A percentile compares a stretch with the other conserved stretches of the same genome.
Conservation (phyloP, 2,888 invertebrate species). For the Galerucella nymphaeae region DNA sequence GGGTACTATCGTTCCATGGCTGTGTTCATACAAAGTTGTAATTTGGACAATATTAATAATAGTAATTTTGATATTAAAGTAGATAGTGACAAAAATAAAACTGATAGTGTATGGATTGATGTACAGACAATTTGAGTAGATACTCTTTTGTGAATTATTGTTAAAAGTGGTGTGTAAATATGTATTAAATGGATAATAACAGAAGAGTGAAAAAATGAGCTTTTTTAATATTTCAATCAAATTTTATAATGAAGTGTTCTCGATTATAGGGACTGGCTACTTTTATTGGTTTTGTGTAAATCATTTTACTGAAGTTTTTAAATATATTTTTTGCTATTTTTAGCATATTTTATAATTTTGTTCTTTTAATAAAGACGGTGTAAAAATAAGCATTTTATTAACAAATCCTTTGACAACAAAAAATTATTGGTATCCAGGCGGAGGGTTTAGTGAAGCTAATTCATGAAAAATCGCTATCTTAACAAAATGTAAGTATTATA, state of each 20-base stretch:
- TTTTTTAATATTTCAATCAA: background rate
- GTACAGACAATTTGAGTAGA: slow-evolving; percentile 46
- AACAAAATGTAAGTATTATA: too few species aligned
- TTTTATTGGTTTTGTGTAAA: too few species aligned
- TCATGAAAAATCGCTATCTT: too few species aligned
- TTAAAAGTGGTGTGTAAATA: slow-evolving; percentile 1
- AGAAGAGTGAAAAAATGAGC: background rate
- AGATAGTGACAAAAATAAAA: slow-evolving; percentile 45
- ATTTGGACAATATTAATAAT: slow-evolving; percentile 47
- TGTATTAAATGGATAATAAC: slow-evolving; percentile 4
- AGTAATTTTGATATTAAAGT: slow-evolving; percentile 49
- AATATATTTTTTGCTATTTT: slow-evolving; percentile 3
- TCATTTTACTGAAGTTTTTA: background rate
- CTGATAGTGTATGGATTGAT: slow-evolving; percentile 51
- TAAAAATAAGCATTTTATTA: background rate
- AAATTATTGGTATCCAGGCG: background rate
- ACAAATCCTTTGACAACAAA: background rate
- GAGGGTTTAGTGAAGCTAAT: too few species aligned
- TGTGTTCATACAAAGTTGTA: slow-evolving; percentile 67
- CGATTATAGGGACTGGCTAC: too few species aligned
- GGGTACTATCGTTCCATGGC: slow-evolving; percentile 77
- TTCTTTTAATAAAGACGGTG: background rate
- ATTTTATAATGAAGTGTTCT: too few species aligned
- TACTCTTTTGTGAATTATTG: slow-evolving; percentile 11
- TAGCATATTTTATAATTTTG: slow-evolving; percentile 15